Evolutionary conservation across 2,113 vertebrate species (phyloP).

Genomic region (Epinephelus moara): DNA sequence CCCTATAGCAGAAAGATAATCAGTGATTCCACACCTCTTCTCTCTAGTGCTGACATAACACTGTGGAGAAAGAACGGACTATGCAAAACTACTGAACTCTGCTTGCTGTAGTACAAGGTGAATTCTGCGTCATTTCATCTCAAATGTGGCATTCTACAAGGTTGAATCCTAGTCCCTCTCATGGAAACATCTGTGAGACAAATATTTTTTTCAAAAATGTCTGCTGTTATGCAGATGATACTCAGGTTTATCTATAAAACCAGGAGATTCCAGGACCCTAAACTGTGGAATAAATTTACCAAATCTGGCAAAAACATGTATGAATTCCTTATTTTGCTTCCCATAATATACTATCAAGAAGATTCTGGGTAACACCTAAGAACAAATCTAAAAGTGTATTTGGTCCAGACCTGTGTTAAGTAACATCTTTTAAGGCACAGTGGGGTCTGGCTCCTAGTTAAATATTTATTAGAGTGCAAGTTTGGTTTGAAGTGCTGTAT

Average conservation of each 20-base stretch:
- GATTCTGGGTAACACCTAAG: not conserved
- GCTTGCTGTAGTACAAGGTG: not conserved
- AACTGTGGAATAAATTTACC: not conserved
- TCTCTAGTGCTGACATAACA: too few species aligned
- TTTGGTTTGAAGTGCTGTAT: not conserved
- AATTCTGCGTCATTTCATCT: not conserved
- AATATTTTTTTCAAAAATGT: not conserved
- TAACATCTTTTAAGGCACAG: conserved; percentile 16
- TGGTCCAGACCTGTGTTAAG: not conserved
- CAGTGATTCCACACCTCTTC: too few species aligned
- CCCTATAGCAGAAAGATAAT: too few species aligned
- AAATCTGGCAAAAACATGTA: not conserved
- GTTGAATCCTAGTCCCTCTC: not conserved
- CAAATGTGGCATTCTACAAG: conserved; percentile 9
- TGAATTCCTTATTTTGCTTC: not conserved
- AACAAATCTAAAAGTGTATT: not conserved
- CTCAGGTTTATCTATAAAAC: not conserved
- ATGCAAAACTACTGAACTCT: not conserved
- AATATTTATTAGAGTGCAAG: not conserved
- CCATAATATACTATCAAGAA: not conserved
- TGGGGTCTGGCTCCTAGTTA: not conserved
- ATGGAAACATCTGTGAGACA: not conserved
- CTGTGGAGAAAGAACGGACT: too few species aligned
- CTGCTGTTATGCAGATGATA: conserved; percentile 18
- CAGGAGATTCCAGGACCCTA: not conserved